Evolutionary conservation across 2,888 invertebrate species (phyloP).

Genomic region (Lamproptera curius): DNA sequence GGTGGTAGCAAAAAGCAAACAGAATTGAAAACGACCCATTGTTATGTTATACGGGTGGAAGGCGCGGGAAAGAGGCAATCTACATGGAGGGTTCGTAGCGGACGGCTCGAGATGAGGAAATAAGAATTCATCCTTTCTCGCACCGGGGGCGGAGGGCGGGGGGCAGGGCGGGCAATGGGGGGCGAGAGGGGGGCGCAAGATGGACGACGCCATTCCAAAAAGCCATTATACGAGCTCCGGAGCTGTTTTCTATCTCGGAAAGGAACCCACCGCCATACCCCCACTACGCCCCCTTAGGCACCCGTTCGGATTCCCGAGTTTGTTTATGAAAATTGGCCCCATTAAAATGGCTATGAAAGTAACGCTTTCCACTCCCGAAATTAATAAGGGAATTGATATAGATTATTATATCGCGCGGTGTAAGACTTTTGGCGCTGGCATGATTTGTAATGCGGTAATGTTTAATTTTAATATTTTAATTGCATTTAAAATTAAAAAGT

Average conservation of each 20-base stretch:
- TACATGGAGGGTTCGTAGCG: constrained; percentile 73
- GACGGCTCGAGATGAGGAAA: constrained; percentile 76
- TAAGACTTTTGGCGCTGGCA: background rate
- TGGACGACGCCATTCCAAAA: constrained; percentile 85
- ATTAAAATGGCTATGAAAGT: constrained; percentile 78
- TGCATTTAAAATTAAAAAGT: too few species aligned
- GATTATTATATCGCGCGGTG: constrained; percentile 55
- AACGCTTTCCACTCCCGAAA: constrained; percentile 74
- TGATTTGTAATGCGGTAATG: too few species aligned
- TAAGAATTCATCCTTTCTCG: constrained; percentile 79
- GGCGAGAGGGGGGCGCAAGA: constrained; percentile 73
- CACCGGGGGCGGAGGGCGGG: constrained; percentile 46
- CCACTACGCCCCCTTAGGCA: too few species aligned
- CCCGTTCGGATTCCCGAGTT: constrained; percentile 68
- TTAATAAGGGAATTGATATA: constrained; percentile 77
- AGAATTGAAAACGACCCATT: constrained; percentile 76
- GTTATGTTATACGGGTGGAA: constrained; percentile 74
- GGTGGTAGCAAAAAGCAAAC: constrained; percentile 40
- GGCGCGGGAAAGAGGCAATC: constrained; percentile 74
- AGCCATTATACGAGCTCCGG: constrained; percentile 83
- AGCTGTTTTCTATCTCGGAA: constrained; percentile 80
- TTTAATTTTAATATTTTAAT: too few species aligned
- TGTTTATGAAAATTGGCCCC: constrained; percentile 78
- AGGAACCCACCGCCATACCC: constrained; percentile 57
- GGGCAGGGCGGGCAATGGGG: constrained; percentile 39